Evolutionary conservation across 2,797 vertebrate genomes (phyloP).

Genomic region (Ispidina picta): DNA sequence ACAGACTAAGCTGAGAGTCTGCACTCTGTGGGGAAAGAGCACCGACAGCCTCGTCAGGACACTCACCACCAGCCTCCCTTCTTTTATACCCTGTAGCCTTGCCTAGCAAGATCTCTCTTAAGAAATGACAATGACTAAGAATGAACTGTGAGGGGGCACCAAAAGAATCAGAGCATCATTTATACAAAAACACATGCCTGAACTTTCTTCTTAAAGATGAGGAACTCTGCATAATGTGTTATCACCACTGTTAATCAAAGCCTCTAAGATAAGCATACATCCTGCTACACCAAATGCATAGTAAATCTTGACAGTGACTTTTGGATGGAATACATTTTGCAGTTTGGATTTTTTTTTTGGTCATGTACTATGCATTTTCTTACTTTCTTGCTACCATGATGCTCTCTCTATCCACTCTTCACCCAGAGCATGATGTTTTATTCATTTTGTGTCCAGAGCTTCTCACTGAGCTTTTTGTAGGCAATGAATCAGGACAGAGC

Average conservation of each 20-base stretch:
- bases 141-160: conserved; percentile 57
- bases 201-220: conserved; percentile 64
- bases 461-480: neutral
- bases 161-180: conserved; percentile 3
- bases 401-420: neutral
- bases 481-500: conserved; percentile 29
- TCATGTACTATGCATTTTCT: neutral
- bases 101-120: conserved; percentile 40
- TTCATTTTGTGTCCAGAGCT: neutral
- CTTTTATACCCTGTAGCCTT: conserved; percentile 35
- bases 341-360: neutral
- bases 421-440: neutral
- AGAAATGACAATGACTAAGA: conserved; percentile 63
- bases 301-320: conserved; percentile 41
- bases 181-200: conserved; percentile 53
- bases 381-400: neutral
- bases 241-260: conserved; percentile 70
- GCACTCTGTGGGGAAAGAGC: conserved; percentile 81
- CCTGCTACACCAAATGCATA: conserved; percentile 29
- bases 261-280: conserved; percentile 48
- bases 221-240: conserved; percentile 37
- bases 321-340: conserved; percentile 22
- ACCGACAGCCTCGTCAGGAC: conserved; percentile 70
- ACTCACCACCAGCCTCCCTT: neutral
- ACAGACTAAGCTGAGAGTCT: conserved; percentile 88